Base-by-base conservation (phyloP, 2,888 invertebrate genomes). In the Morpho helenor region DNA sequence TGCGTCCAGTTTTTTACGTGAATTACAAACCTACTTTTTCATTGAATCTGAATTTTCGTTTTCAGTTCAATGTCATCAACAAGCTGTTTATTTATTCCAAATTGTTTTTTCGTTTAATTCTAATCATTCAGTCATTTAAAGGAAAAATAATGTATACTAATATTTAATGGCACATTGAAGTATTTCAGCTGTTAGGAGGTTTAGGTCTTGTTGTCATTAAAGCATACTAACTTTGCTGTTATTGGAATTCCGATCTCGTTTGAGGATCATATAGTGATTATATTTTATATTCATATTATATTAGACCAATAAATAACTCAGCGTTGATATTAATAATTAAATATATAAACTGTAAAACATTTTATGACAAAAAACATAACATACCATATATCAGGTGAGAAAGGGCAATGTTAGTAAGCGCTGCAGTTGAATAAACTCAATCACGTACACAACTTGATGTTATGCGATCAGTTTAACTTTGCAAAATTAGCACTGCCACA, bases 401-500 rank as follows among this genome's bases (percentile, higher is more conserved):
- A 73, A 74, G 39, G 48, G 16, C 43, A 49, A 23, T 7, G 8
- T 49, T 47, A 46, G 42, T 22, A 40, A 31, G 49, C 10, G 22
- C 46, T 47, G 46, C 51, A 50, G 46, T 23, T 50, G 51, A 51
- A 79, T 80, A 75, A 77, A 83, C 79, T 77, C 79, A 59, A 80
- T 79, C 79, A 82, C 79, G 82, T 79, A 81, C 79, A 76, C 72
- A 81, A 82, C 80, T 80, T 80, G 82, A 43, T 60, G n/a, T 47
- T 39, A 49, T 55, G 46, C 51, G 52, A 61, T 86, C 56, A 52
- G 59, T 64, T 53, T 59, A 54, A 59, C 51, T 52, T 48, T 53
- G 60, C 56, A 55, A 60, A 76, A 83, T 82, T 77, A 84, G 73
- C 87, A 87, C 87, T 84, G 80, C 69, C 86, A 87, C 86, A 73